Conservation (phyloP, 2,797 vertebrate genomes). For the Artibeus lituratus region DNA sequence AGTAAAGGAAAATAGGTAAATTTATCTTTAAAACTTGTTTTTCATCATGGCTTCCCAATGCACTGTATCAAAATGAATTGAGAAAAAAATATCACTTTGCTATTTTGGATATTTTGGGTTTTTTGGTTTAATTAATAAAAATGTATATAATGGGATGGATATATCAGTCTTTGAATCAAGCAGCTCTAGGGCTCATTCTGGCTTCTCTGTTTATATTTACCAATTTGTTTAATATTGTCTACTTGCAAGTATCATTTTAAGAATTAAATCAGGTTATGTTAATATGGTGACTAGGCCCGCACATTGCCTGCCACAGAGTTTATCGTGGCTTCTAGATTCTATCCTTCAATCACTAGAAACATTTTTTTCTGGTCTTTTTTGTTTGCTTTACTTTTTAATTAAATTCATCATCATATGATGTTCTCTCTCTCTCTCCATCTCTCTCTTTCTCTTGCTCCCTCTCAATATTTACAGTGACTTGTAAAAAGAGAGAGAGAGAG, state of each 20-base stretch:
- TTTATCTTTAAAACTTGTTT: neutral
- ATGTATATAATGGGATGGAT: neutral
- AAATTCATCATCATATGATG: neutral
- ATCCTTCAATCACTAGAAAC: neutral
- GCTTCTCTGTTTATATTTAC: neutral
- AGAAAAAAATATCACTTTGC: neutral
- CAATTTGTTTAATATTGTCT: neutral
- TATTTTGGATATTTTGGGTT: neutral
- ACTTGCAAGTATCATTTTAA: neutral
- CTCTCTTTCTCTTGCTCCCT: accelerated
- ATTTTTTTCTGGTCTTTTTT: neutral
- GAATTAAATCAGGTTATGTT: neutral
- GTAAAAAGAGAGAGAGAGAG: neutral
- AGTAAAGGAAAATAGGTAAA: neutral
- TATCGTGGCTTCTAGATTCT: neutral
- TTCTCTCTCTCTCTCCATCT: neutral
- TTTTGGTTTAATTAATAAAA: neutral
- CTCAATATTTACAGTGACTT: neutral
- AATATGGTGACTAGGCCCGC: neutral
- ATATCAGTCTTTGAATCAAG: neutral
- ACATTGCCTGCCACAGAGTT: neutral
- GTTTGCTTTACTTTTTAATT: neutral
- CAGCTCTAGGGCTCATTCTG: neutral
- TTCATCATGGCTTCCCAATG: neutral
- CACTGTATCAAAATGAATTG: neutral